Percentiles rank a stretch among this genome's conserved stretches.
Evolutionary conservation across 2,888 invertebrate genomes (phyloP).

Genomic region (Euspilapteryx auroguttella): DNA sequence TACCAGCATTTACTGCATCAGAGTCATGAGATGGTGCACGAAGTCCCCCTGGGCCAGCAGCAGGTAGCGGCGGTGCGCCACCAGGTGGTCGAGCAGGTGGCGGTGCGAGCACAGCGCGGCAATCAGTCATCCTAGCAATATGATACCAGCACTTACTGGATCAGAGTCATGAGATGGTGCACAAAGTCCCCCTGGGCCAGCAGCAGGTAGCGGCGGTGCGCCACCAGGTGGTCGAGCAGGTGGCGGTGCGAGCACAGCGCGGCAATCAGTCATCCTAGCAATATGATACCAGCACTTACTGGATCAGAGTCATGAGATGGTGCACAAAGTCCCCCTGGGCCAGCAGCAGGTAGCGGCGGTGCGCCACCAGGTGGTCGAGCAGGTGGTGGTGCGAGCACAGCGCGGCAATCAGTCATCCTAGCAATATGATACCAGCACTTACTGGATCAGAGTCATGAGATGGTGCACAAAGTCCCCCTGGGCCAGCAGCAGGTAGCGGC

Average conservation of each 20-base stretch:
- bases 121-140: too few relatives aligned
- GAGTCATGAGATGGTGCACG: slow-evolving; percentile 88
- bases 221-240: slow-evolving; percentile 87
- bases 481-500: slow-evolving; percentile 89
- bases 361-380: slow-evolving; percentile 87
- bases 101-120: too few relatives aligned
- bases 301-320: slow-evolving; percentile 90
- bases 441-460: slow-evolving; percentile 90
- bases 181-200: slow-evolving; percentile 98
- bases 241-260: too few relatives aligned
- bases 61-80: slow-evolving; percentile 87
- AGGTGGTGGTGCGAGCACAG: too few relatives aligned
- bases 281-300: too few relatives aligned
- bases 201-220: slow-evolving; percentile 86
- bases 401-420: too few relatives aligned
- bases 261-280: too few relatives aligned
- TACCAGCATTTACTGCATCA: too few relatives aligned
- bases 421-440: too few relatives aligned
- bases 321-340: slow-evolving; percentile 98
- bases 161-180: slow-evolving; percentile 85
- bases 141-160: too few relatives aligned
- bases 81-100: slow-evolving; percentile 87
- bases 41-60: slow-evolving; percentile 97
- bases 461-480: slow-evolving; percentile 97
- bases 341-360: slow-evolving; percentile 85